Evolutionary conservation across 2,797 vertebrate species (phyloP).

Genomic region (Sebastiscus tertius): DNA sequence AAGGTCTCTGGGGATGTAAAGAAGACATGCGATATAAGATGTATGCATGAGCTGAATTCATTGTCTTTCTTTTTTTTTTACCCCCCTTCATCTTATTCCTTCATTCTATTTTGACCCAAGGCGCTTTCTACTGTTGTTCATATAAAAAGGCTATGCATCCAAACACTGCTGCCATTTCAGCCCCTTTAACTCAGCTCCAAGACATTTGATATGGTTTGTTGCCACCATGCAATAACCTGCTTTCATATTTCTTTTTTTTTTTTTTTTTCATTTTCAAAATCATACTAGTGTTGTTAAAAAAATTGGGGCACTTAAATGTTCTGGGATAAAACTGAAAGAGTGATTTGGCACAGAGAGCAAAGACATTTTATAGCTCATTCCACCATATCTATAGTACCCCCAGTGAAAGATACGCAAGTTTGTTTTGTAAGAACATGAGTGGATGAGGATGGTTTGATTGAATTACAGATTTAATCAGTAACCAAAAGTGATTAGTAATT

Average conservation of each 20-base stretch:
- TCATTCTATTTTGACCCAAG: constrained; percentile 29
- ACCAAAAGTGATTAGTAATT: not conserved
- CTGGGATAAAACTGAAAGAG: not conserved
- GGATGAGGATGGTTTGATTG: not conserved
- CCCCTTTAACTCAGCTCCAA: constrained; percentile 27
- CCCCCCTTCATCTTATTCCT: not conserved
- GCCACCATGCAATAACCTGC: constrained; percentile 13
- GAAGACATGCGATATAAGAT: constrained; percentile 9
- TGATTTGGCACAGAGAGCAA: not conserved
- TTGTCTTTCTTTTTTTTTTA: not conserved
- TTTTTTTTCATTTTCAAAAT: constrained; percentile 24
- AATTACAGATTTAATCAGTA: not conserved
- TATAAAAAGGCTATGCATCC: constrained; percentile 13
- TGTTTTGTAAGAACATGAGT: not conserved
- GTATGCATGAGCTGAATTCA: constrained; percentile 5
- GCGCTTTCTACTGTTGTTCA: constrained; percentile 8
- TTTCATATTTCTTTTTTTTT: constrained; percentile 36
- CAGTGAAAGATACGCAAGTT: not conserved
- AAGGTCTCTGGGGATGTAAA: constrained; percentile 16
- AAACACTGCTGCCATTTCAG: constrained; percentile 27
- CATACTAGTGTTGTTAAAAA: not conserved
- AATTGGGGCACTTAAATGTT: not conserved
- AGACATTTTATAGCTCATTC: not conserved
- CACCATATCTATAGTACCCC: not conserved
- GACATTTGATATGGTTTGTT: constrained; percentile 30